Percentiles rank a stretch among this genome's conserved stretches.
phyloP scores from a whole-genome alignment of 2,888 invertebrate species.

The Orthosia gracilis region DNA sequence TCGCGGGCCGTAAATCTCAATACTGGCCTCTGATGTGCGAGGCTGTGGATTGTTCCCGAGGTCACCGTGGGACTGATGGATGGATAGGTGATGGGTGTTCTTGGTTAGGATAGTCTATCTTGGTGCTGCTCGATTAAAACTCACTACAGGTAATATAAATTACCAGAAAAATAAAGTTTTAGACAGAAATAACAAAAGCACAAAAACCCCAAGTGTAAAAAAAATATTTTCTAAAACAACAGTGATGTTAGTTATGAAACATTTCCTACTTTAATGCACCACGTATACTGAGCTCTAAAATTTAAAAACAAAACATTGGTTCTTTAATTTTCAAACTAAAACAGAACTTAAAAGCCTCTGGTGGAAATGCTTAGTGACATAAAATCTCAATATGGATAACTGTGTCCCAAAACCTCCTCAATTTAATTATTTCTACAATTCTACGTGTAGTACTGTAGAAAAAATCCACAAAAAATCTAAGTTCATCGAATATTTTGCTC shows the following conservation, averaged over 20 bases:
- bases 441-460: no score
- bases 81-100: not conserved
- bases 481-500: not conserved
- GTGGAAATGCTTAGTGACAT: not conserved
- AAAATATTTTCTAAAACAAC: no score
- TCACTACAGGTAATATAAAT: no score
- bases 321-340: not conserved
- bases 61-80: slow-evolving; percentile 16
- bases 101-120: not conserved
- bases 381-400: not conserved
- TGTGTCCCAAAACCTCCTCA: no score
- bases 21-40: slow-evolving; percentile 50
- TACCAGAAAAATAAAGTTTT: not conserved
- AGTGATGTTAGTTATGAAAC: no score
- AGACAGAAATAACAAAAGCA: not conserved
- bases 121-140: not conserved
- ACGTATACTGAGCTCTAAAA: no score
- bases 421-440: not conserved
- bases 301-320: no score
- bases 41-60: slow-evolving; percentile 41
- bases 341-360: no score
- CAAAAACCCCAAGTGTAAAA: no score
- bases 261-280: not conserved
- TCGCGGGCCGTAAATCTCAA: slow-evolving; percentile 65
- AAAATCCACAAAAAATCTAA: no score